A percentile compares a stretch with the other conserved stretches of the same genome.
Conservation (phyloP, 2,888 invertebrate species). For the Ptychoptera contaminata region DNA sequence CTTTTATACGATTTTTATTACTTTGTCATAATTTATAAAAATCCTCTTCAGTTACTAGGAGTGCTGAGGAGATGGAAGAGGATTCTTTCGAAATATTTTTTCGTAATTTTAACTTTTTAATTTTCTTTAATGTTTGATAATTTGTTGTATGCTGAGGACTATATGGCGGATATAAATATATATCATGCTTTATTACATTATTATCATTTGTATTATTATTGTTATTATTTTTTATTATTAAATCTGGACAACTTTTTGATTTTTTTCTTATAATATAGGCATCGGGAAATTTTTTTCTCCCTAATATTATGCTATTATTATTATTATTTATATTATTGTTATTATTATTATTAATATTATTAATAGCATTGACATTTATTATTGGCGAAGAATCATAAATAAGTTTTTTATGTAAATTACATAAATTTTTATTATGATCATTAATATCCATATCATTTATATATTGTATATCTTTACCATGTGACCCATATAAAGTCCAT, state of each 20-base stretch:
- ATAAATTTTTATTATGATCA: constrained; percentile 2
- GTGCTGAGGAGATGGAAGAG: background rate
- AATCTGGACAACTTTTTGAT: constrained; percentile 27
- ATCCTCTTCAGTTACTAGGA: background rate
- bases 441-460: background rate
- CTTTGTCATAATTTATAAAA: background rate
- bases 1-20: background rate
- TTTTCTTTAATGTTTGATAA: constrained; percentile 1
- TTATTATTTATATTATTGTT: background rate
- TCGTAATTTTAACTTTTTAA: constrained; percentile 1
- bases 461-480: constrained; percentile 11
- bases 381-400: constrained; percentile 9
- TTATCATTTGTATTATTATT: background rate
- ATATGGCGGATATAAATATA: background rate
- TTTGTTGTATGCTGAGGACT: constrained; percentile 1
- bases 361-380: constrained; percentile 1
- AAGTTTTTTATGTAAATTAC: background rate
- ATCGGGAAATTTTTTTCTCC: constrained; percentile 29
- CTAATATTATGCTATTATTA: background rate
- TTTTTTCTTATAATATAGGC: constrained; percentile 28
- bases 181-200: background rate
- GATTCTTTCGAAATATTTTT: background rate
- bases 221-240: constrained; percentile 11
- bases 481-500: constrained; percentile 27
- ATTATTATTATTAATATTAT: too few species aligned